Percentiles rank a stretch among this genome's conserved stretches.
These are phyloP conservation scores for Gasteruption jaculator DNA, from an alignment of 2,888 invertebrate species.

Conservation along the genomic window DNA sequence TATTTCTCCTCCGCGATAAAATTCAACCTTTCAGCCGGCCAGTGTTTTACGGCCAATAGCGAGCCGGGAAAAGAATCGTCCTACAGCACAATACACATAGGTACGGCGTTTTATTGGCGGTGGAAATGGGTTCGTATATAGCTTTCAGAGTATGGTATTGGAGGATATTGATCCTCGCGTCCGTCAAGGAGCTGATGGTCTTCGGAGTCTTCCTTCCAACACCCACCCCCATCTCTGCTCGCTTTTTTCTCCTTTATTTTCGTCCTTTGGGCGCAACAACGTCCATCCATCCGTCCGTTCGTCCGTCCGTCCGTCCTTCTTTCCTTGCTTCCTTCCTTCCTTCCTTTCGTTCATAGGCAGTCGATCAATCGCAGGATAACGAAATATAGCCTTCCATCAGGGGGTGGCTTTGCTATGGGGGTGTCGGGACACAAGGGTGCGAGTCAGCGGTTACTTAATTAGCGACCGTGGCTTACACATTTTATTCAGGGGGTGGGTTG, in stretches of 20 bases:
- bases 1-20: conserved; percentile 46
- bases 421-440: too few relatives aligned
- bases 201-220: conserved; percentile 35
- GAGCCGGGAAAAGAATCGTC: conserved; percentile 46
- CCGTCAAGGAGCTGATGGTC: conserved; percentile 51
- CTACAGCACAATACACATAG: conserved; percentile 46
- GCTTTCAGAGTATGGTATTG: conserved; percentile 49
- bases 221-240: conserved; percentile 8
- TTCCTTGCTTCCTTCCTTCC: conserved; percentile 32
- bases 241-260: conserved; percentile 19
- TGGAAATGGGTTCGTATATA: conserved; percentile 48
- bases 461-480: too few relatives aligned
- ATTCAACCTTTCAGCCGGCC: conserved; percentile 49
- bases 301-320: conserved; percentile 44
- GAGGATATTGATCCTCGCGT: conserved; percentile 52
- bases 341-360: conserved; percentile 2
- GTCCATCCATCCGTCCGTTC: conserved; percentile 14
- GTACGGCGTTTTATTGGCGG: conserved; percentile 50
- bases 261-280: conserved; percentile 12
- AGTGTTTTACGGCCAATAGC: conserved; percentile 50
- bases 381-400: too few relatives aligned
- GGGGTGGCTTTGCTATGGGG: too few relatives aligned
- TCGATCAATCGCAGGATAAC: too few relatives aligned
- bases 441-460: too few relatives aligned
- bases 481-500: too few relatives aligned